Base-by-base conservation (phyloP, 2,888 invertebrate genomes). In the Nomada goodeniana region DNA sequence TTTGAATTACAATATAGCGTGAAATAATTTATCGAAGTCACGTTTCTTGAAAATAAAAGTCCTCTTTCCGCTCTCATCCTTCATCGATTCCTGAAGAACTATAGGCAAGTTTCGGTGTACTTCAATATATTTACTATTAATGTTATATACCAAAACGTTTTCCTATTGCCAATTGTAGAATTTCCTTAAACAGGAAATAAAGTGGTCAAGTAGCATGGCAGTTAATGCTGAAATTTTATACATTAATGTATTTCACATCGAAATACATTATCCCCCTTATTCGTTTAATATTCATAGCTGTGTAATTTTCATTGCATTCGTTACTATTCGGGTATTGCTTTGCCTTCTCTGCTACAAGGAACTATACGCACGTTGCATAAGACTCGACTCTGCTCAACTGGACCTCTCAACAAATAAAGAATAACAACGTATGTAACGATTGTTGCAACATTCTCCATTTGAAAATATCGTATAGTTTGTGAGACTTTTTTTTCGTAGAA, bases 241-340 rank as follows among this genome's bases (percentile, higher is more conserved):
- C 7, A 9, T 59, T 47, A 11, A 9, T 29, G 15, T n/a, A 23
- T 13, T 44, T 47, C 10, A 47, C 44, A 11, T 47, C 26, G 15
- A 59, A 47, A 44, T 50, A 59, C 47, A 57, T 7, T n/a, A 13
- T 44, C 5, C 44, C n/a, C 1, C 36, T 67, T 53, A 42, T 69
- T 59, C 18, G 9, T 69, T 69, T 42, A 69, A 69, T 47, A 69
- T 18, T 44, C 44, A 44, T 55, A 57, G 5, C n/a, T 47, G 36
- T 68, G 42, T 60, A 10, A 36, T 47, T 44, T 64, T 55, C 20
- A 9, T 23, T 36, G 29, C n/a, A 69, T 60, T 20, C 13, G 18
- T 69, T 55, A 55, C 10, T 36, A 20, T 20, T 20, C n/a, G 20
- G 20, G 9, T 76, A 76, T 76, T 76, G 75, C 75, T 76, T 53